Conservation (phyloP, 2,888 invertebrate species). For the Sicus ferrugineus region DNA sequence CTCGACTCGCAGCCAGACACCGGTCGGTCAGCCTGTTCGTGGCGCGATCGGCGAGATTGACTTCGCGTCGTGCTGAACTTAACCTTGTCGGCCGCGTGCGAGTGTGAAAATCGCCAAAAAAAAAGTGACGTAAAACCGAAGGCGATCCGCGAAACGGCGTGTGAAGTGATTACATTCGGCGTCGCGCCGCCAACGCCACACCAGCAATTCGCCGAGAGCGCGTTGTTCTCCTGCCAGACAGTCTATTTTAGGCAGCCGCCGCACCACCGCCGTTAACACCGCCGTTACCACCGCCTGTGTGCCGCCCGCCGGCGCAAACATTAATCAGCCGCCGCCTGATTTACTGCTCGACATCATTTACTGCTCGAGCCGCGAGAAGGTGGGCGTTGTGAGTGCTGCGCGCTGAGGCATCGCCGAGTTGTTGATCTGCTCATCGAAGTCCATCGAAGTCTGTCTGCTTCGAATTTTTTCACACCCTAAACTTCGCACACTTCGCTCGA, state of each 20-base stretch:
- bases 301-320: background rate
- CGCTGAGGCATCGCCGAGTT: background rate
- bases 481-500: background rate
- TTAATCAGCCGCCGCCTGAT: background rate
- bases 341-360: background rate
- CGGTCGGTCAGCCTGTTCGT: background rate
- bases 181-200: background rate
- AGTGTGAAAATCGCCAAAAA: no score
- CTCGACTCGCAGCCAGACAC: background rate
- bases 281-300: background rate
- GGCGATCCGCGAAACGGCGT: background rate
- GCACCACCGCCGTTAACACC: background rate
- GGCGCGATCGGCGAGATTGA: slow-evolving; percentile 18
- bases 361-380: slow-evolving; percentile 4
- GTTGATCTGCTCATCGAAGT: slow-evolving; percentile 2
- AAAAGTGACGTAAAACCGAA: background rate
- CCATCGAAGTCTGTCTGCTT: slow-evolving; percentile 1
- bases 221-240: slow-evolving; percentile 4
- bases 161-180: background rate
- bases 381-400: slow-evolving; percentile 5
- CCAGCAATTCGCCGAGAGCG: background rate
- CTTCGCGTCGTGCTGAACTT: slow-evolving; percentile 25
- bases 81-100: slow-evolving; percentile 13
- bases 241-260: background rate
- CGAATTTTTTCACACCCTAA: background rate